Percentiles rank a stretch among this genome's conserved stretches.
These are phyloP conservation scores for Pipa parva DNA, from an alignment of 2,113 vertebrate species.

Conservation along the genomic window DNA sequence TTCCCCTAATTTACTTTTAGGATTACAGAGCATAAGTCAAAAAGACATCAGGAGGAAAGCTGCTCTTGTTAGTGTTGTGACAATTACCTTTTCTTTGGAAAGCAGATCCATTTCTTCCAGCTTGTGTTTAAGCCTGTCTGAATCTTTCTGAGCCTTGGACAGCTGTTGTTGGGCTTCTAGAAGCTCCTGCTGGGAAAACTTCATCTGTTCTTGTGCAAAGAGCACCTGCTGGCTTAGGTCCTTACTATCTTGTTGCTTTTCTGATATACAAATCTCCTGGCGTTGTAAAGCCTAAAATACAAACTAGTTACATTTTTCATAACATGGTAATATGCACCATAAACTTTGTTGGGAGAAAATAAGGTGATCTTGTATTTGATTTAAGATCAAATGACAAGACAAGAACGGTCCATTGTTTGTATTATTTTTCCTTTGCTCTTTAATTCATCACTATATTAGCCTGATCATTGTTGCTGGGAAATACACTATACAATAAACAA, in stretches of 20 bases:
- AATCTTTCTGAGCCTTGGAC: slow-evolving; percentile 53
- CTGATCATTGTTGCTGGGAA: too few relatives aligned
- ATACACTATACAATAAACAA: too few relatives aligned
- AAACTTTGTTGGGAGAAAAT: too few relatives aligned
- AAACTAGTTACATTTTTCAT: background rate
- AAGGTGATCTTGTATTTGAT: too few relatives aligned
- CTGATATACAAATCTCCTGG: slow-evolving; percentile 54
- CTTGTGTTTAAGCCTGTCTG: slow-evolving; percentile 60
- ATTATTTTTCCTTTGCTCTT: background rate
- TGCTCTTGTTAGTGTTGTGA: background rate
- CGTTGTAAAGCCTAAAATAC: slow-evolving; percentile 56
- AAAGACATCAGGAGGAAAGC: too few relatives aligned
- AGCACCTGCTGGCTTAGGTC: slow-evolving; percentile 64
- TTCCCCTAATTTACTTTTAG: too few relatives aligned
- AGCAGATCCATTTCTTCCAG: slow-evolving; percentile 63
- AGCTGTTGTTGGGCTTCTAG: slow-evolving; percentile 56
- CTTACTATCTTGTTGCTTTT: slow-evolving; percentile 58
- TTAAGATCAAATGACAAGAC: too few relatives aligned
- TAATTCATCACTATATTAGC: too few relatives aligned
- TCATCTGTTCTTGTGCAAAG: slow-evolving; percentile 61
- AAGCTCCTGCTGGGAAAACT: slow-evolving; percentile 58
- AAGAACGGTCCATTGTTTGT: background rate
- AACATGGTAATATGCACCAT: too few relatives aligned
- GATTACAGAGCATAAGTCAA: too few relatives aligned
- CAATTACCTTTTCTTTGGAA: slow-evolving; percentile 67